phyloP scores from a whole-genome alignment of 1,140 invertebrate species.

The Drosophila biarmipes region DNA sequence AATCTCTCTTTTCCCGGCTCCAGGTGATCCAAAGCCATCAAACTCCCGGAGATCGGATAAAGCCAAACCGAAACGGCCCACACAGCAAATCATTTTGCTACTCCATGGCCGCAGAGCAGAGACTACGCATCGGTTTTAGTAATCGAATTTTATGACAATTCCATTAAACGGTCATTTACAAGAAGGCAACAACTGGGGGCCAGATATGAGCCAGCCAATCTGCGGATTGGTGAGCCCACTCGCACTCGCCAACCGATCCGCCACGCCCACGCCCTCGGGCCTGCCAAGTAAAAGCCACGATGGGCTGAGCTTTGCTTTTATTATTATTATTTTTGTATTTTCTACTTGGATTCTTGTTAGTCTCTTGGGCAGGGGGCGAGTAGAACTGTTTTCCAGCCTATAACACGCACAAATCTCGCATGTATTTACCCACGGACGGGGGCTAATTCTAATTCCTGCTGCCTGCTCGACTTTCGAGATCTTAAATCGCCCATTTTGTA shows the following conservation, averaged over 20 bases:
- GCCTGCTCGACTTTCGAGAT: constrained; percentile 36
- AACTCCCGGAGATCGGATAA: constrained; percentile 9
- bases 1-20: not conserved
- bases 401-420: constrained; percentile 51
- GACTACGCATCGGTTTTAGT: constrained; percentile 31
- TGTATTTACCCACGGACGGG: constrained; percentile 24
- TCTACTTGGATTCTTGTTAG: constrained; percentile 5
- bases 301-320: constrained; percentile 6
- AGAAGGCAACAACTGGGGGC: constrained; percentile 36
- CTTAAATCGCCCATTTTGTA: constrained; percentile 4
- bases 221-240: constrained; percentile 17
- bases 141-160: constrained; percentile 54
- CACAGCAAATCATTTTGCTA: constrained; percentile 16
- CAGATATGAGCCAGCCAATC: constrained; percentile 17
- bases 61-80: constrained; percentile 15
- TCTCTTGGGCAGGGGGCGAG: constrained; percentile 6
- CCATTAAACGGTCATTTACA: constrained; percentile 51
- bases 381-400: constrained; percentile 18
- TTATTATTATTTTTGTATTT: constrained; percentile 14
- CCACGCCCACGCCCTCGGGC: constrained; percentile 35
- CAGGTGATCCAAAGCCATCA: constrained; percentile 29
- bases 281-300: constrained; percentile 12
- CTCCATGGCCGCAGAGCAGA: not conserved
- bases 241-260: not conserved
- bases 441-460: constrained; percentile 39